Evolutionary conservation across 2,888 invertebrate genomes (phyloP), one percentile per base, ranked within the genome.

Genomic region (Odontomyia ornata): DNA sequence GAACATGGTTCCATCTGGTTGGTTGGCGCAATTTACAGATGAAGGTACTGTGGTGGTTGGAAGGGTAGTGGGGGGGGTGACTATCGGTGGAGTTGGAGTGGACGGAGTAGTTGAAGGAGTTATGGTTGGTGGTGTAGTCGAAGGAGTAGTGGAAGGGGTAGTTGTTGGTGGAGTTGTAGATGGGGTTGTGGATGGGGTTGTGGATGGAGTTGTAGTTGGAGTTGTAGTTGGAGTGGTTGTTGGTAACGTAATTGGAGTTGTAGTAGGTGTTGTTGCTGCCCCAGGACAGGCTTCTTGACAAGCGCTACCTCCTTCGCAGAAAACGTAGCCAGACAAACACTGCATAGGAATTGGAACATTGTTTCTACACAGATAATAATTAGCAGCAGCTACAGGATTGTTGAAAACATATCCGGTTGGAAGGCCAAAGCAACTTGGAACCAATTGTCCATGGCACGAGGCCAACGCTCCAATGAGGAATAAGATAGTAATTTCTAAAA

Each of bases 351-450:
- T 15, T 23, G 25, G 60, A n/a, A 23, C 60, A 13, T 60, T 60
- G 21, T 60, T 60, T 5, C 3, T 11, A 18, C 60, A 60, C 11
- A 60, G 21, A 23, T 23, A 60, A 25, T 25, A 60, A 5, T 25
- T 25, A 25, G 21, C 0, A 0, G 60, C 23, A 3, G 18, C 60
- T 13, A 13, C 3, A 21, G 60, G 60, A 60, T 60, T 23, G 15
- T 60, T 60, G 60, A 60, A 60, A 23, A 18, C 21, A 15, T 60
- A 60, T 3, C 60, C 60, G 60, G 21, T 23, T 23, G 60, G 60
- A n/a, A 60, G 3, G 21, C 60, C 60, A 25, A 60, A 21, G 15
- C 60, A 60, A 60, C 25, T 60, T 21, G 25, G 25, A 23, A 15
- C 23, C 60, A 23, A 4, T 23, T 60, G 60, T 7, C 23, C 60